Conservation (phyloP, 2,113 vertebrate genomes). For the Scomber scombrus region DNA sequence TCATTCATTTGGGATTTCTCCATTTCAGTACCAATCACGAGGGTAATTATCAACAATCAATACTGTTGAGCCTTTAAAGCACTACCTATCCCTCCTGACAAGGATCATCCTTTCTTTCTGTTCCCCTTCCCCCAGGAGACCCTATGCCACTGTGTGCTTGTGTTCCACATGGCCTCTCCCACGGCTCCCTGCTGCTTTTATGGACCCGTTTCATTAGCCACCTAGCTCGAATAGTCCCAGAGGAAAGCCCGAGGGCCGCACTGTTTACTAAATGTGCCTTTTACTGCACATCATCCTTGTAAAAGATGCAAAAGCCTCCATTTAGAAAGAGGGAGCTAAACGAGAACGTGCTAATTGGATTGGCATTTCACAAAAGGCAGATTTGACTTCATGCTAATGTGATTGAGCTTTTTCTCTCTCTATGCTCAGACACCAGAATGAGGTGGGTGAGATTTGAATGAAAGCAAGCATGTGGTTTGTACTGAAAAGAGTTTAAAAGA, state of each 20-base stretch:
- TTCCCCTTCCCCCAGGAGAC: slow-evolving; percentile 48
- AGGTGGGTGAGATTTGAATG: slow-evolving; percentile 56
- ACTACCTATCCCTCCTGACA: slow-evolving; percentile 29
- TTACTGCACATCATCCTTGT: slow-evolving; percentile 75
- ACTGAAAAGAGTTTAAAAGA: slow-evolving; percentile 29
- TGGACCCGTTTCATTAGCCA: slow-evolving; percentile 78
- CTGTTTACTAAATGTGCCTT: slow-evolving; percentile 77
- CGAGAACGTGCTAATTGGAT: slow-evolving; percentile 79
- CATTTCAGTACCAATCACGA: slow-evolving; percentile 30
- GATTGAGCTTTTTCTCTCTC: slow-evolving; percentile 64
- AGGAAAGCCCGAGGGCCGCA: slow-evolving; percentile 62
- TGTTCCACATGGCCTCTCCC: slow-evolving; percentile 48
- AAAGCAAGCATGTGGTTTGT: slow-evolving; percentile 35
- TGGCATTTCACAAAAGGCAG: slow-evolving; percentile 83
- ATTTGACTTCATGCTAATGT: slow-evolving; percentile 81
- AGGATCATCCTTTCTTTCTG: slow-evolving; percentile 30
- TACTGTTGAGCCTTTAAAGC: slow-evolving; percentile 33
- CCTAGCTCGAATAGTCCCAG: slow-evolving; percentile 73
- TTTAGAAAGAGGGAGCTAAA: slow-evolving; percentile 71
- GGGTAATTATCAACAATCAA: slow-evolving; percentile 53
- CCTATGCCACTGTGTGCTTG: slow-evolving; percentile 16
- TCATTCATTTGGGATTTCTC: slow-evolving; percentile 6
- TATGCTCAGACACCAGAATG: slow-evolving; percentile 43
- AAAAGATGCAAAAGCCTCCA: slow-evolving; percentile 75
- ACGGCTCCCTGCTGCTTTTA: slow-evolving; percentile 57